Evolutionary conservation across 2,888 invertebrate genomes (phyloP), one percentile per base, ranked within the genome.

Genomic region (Caenorhabditis doughertyi): DNA sequence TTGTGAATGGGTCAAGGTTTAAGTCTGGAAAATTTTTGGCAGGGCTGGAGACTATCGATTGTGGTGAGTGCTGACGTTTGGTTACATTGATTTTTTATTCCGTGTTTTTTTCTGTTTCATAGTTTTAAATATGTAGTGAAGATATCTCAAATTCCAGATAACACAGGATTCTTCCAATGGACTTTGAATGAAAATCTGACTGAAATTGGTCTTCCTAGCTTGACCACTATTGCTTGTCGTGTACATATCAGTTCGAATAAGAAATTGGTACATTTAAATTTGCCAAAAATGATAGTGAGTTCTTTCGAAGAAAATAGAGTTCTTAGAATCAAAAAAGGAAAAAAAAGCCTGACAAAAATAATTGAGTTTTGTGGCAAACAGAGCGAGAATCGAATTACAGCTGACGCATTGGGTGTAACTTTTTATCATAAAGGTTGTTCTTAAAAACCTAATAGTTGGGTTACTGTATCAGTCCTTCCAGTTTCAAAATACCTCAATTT

Each of bases 11-110:
- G 8, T 42, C 42, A 3, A 42, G 13, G 1, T 60, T 27, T 23
- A 42, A 25, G 18, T 42, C 42, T n/a, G 60, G 60, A 27, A 60
- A 60, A 9, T 60, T 60, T 60, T 25, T 60, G 42, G 60, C 60
- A 0, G 27, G 23, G 2, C 9, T 60, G 60, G 60, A 60, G 27
- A 27, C 60, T 25, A 5, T 60, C 2, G 44, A 60, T 42, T 60
- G 60, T 42, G 60, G 60, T 60, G 2, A n/a, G 60, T 42, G 18
- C 39, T 11, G 39, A 13, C 9, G 11, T 9, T 32, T n/a, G 39
- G 11, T 39, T 39, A 32, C 51, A 16, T 35, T 35, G 7, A 9
- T 35, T 5, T 35, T 35, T 5, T 35, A 35, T 35, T 44, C n/a
- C n/a, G n/a, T n/a, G n/a, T n/a, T n/a, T n/a, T n/a, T n/a, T n/a